Evolutionary conservation across 2,797 vertebrate genomes (phyloP).

Genomic region (Champsocephalus esox): DNA sequence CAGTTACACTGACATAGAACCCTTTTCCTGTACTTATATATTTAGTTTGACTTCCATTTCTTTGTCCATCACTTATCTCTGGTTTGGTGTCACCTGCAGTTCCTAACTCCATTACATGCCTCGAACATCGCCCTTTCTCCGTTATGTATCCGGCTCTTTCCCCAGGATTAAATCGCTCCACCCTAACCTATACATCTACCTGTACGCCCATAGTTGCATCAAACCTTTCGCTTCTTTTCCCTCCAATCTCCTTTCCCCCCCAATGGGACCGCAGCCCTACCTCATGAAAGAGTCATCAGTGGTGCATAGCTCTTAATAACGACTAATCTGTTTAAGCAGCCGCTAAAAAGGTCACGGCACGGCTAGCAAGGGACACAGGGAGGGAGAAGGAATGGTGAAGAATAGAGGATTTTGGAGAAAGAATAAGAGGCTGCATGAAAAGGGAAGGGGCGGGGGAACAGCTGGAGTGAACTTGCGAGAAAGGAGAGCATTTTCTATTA

Average conservation of each 20-base stretch:
- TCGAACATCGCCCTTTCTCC: conserved; percentile 10
- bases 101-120: conserved; percentile 37
- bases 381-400: conserved; percentile 56
- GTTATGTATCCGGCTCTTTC: conserved; percentile 6
- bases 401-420: conserved; percentile 66
- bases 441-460: background rate
- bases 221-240: conserved; percentile 27
- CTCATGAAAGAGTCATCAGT: conserved; percentile 84
- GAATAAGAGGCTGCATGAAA: conserved; percentile 42
- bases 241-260: conserved; percentile 52
- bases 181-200: conserved; percentile 30
- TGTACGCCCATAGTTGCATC: conserved; percentile 29
- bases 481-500: conserved; percentile 34
- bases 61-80: conserved; percentile 34
- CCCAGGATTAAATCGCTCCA: conserved; percentile 6
- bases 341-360: conserved; percentile 83
- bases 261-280: conserved; percentile 59
- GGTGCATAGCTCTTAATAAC: conserved; percentile 82
- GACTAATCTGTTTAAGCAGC: conserved; percentile 86
- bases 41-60: conserved; percentile 47
- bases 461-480: conserved; percentile 11
- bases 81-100: conserved; percentile 8
- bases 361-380: conserved; percentile 60
- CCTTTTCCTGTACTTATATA: conserved; percentile 31
- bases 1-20: conserved; percentile 31